Percentiles rank a stretch among this genome's conserved stretches.
phyloP scores from a whole-genome alignment of 2,797 vertebrate species.

The Heliangelus exortis region DNA sequence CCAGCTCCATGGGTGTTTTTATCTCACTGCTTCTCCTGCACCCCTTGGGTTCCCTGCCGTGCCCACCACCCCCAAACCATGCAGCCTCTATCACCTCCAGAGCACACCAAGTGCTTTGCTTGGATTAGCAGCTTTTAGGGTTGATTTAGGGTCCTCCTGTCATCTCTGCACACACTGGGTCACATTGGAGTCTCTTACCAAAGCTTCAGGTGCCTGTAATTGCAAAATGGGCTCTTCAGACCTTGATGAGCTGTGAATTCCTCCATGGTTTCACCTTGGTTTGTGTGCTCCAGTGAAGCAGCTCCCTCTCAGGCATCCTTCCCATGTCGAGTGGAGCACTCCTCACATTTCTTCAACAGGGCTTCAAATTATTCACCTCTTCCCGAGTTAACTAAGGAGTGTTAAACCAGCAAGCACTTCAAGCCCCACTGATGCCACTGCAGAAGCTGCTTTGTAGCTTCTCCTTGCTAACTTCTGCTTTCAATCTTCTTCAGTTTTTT shows the following conservation, averaged over 20 bases:
- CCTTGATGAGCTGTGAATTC: slow-evolving; percentile 15
- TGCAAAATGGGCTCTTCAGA: slow-evolving; percentile 48
- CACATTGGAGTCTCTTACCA: not conserved
- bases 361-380: not conserved
- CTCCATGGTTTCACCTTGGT: slow-evolving; percentile 18
- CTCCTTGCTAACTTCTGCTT: not conserved
- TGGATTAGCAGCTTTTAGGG: not conserved
- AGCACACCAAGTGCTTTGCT: not conserved
- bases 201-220: slow-evolving; percentile 27
- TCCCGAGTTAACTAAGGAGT: not conserved
- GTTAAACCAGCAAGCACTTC: not conserved
- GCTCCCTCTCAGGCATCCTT: not conserved
- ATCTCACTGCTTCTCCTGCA: not conserved
- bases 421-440: not conserved
- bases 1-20: accelerated
- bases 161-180: not conserved
- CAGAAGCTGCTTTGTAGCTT: not conserved
- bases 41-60: not conserved
- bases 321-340: not conserved
- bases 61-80: accelerated
- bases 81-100: not conserved
- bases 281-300: not conserved
- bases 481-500: not conserved
- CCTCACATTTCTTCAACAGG: not conserved
- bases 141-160: not conserved